A percentile compares a stretch with the other conserved stretches of the same genome.
These are phyloP conservation scores for Nephrotoma appendiculata DNA, from an alignment of 2,888 invertebrate species.

Conservation along the genomic window DNA sequence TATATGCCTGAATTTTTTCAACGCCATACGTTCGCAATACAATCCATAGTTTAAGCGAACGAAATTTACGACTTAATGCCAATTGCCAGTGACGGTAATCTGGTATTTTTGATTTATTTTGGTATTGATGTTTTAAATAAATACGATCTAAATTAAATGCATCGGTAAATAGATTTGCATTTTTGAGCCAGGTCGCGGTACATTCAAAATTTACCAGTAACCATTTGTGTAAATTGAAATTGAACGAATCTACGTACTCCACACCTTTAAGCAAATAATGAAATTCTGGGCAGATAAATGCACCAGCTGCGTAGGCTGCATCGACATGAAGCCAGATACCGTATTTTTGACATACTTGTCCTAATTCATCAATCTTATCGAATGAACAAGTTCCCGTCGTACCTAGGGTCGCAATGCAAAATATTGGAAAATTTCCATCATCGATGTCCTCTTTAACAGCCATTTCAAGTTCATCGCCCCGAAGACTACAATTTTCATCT, in stretches of 20 bases:
- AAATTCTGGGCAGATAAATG: conserved; percentile 8
- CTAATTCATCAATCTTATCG: conserved; percentile 6
- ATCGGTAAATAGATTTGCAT: neutral
- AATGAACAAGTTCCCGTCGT: conserved; percentile 9
- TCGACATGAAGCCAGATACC: conserved; percentile 10
- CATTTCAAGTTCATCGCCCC: conserved; percentile 3
- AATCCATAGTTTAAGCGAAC: conserved; percentile 76
- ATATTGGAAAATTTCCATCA: conserved; percentile 9
- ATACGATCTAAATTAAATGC: neutral
- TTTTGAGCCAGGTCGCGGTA: conserved; percentile 5
- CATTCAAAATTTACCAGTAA: conserved; percentile 6
- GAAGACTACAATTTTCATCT: conserved; percentile 30
- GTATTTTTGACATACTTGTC: conserved; percentile 5
- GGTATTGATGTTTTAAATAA: conserved; percentile 24
- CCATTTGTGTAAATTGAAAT: conserved; percentile 10
- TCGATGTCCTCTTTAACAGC: conserved; percentile 5
- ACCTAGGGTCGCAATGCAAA: conserved; percentile 6
- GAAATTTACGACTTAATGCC: conserved; percentile 64
- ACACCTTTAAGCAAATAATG: neutral
- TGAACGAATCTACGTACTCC: conserved; percentile 9
- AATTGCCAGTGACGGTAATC: conserved; percentile 74
- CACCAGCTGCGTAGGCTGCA: conserved; percentile 8
- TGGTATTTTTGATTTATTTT: conserved; percentile 37
- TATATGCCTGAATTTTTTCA: conserved; percentile 57
- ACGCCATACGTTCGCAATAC: conserved; percentile 64